phyloP scores from a whole-genome alignment of 2,888 invertebrate species.

The Ochlodes sylvanus region DNA sequence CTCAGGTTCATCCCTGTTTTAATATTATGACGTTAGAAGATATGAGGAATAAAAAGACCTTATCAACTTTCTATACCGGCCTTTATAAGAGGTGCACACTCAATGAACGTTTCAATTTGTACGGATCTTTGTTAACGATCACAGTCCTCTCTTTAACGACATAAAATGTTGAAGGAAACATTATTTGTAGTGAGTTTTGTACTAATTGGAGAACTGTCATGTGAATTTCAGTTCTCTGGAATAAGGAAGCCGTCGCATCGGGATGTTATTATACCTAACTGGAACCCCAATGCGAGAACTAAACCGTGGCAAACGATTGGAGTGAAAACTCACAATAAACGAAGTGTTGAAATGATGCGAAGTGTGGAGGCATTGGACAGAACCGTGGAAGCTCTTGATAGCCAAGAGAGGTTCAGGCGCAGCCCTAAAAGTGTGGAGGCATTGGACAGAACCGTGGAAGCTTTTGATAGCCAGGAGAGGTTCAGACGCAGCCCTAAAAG shows the following conservation, averaged over 20 bases:
- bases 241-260: constrained; percentile 51
- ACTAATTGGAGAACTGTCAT: constrained; percentile 31
- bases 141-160: neutral
- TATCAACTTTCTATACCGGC: neutral
- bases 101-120: neutral
- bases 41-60: neutral
- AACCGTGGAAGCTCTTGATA: neutral
- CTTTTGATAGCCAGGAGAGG: constrained; percentile 26
- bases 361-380: constrained; percentile 17
- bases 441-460: constrained; percentile 15
- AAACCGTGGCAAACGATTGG: constrained; percentile 55
- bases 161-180: constrained; percentile 26
- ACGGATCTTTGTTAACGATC: neutral
- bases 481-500: constrained; percentile 26
- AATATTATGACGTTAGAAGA: neutral
- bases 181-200: constrained; percentile 4
- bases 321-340: constrained; percentile 43
- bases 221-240: constrained; percentile 44
- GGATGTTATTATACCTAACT: constrained; percentile 56
- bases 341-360: constrained; percentile 38
- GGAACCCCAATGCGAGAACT: constrained; percentile 56
- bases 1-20: neutral
- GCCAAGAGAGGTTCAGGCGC: constrained; percentile 12
- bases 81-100: neutral
- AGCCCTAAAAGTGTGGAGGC: constrained; percentile 39